Conservation (phyloP, 1,140 invertebrate species). For the Papilio dardanus region DNA sequence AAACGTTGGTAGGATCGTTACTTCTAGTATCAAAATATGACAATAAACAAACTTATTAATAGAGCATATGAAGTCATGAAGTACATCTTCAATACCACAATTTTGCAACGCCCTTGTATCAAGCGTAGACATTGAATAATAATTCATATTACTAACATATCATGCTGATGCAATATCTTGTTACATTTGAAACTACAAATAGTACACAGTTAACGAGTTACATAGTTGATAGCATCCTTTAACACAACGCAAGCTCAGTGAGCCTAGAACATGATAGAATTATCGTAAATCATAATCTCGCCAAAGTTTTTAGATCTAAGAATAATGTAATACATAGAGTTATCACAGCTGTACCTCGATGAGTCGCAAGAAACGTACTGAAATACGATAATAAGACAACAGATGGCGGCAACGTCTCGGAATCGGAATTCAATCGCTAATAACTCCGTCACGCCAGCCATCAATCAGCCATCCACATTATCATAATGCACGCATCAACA, state of each 20-base stretch:
- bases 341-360: background rate
- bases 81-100: background rate
- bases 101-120: background rate
- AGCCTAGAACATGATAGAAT: background rate
- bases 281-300: background rate
- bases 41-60: background rate
- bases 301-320: background rate
- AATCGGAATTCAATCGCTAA: constrained; percentile 38
- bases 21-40: too few relatives aligned
- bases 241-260: background rate
- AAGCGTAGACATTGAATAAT: background rate
- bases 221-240: background rate
- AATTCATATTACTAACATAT: background rate
- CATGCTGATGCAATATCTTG: constrained; percentile 10
- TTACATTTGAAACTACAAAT: background rate
- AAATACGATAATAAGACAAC: background rate
- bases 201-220: background rate
- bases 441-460: constrained; percentile 37
- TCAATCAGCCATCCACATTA: background rate
- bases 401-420: constrained; percentile 29
- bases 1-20: too few relatives aligned
- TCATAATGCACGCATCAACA: constrained; percentile 35
- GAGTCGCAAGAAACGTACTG: constrained; percentile 15
- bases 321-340: constrained; percentile 14
- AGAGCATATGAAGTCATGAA: background rate